Evolutionary conservation across 2,113 vertebrate species (phyloP), one percentile per base, ranked within the genome.

Genomic region (Triplophysa dalaica): DNA sequence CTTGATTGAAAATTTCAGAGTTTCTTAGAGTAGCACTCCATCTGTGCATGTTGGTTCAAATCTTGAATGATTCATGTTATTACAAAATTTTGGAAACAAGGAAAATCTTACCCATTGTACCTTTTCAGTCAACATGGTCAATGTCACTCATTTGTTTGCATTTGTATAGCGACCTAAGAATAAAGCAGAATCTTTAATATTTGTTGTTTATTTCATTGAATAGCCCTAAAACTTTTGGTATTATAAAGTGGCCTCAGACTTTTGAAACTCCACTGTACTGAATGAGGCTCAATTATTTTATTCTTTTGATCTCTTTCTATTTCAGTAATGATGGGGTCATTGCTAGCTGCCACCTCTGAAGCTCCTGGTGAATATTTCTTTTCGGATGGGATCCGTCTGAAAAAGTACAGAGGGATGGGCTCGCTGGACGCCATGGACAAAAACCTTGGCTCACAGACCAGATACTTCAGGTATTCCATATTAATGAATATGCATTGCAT

Each of bases 371-470:
- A 99, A 83, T 99, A 97, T 89, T 99, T 98, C 91, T 99, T 99
- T 88, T 98, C 98, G 0, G 98, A 99, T n/a, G 97, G 97, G 45
- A 98, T 99, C 86, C 89, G 98, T 86, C 89, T 99, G 65, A 99
- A 99, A 92, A 99, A 99, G 56, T 99, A 98, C 72, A 93, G 98
- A 0, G 98, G 98, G 22, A 99, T 99, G 98, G 98, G 98, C 29
- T 99, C 97, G 0, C 88, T 99, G 0, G 98, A 99, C 50, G 98
- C 98, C 86, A 99, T 99, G 98, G 97, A 99, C 91, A 99, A 99
- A 89, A 98, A 99, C 85, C 84, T 99, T 80, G 96, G 98, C 85
- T 98, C 97, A 78, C 98, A 99, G 91, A 97, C 93, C 75, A 92
- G 98, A 81, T 99, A 99, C 82, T 99, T 98, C 92, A 99, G 97